phyloP scores from a whole-genome alignment of 2,888 invertebrate species.

The Callimorpha dominula region DNA sequence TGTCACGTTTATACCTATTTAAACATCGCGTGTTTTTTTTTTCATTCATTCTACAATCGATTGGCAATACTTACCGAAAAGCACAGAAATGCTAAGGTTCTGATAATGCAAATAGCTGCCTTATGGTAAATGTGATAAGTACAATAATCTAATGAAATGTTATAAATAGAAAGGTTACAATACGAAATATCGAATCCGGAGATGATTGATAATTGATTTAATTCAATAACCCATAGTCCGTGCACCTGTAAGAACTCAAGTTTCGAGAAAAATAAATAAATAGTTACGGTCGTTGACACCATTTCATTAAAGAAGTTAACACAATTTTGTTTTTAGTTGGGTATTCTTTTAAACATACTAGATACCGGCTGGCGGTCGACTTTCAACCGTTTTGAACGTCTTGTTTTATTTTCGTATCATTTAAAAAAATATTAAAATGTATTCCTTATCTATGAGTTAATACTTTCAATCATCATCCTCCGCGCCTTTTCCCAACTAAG shows the following conservation, averaged over 20 bases:
- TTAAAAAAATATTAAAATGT: no score
- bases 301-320: neutral
- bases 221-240: neutral
- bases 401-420: no score
- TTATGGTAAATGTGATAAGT: slow-evolving; percentile 3
- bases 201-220: slow-evolving; percentile 14
- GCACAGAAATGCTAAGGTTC: neutral
- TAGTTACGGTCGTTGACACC: neutral
- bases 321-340: neutral
- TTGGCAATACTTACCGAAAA: neutral
- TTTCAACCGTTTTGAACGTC: no score
- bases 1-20: neutral
- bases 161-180: slow-evolving; percentile 10
- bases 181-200: neutral
- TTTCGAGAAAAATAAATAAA: neutral
- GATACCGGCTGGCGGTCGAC: no score
- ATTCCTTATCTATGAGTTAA: no score
- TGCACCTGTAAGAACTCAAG: neutral
- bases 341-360: no score
- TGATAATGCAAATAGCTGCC: neutral
- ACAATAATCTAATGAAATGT: neutral
- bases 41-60: slow-evolving; percentile 1
- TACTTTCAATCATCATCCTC: no score
- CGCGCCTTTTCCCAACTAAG: no score
- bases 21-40: slow-evolving; percentile 2